phyloP scores from a whole-genome alignment of 2,888 invertebrate genomes.

The Erynnis tages region DNA sequence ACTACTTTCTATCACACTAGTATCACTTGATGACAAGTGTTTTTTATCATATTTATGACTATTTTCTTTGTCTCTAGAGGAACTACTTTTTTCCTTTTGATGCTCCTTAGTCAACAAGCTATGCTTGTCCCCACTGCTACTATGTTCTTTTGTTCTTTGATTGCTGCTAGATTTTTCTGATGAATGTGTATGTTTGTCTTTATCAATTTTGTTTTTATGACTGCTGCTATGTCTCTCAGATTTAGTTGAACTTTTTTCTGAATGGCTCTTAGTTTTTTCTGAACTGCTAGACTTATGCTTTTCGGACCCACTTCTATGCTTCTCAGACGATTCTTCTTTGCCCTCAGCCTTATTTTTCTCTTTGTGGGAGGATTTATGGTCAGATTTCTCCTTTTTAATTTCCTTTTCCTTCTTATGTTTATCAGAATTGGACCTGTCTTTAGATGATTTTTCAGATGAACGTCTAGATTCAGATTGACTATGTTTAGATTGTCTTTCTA shows the following conservation, averaged over 20 bases:
- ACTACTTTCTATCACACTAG: slow-evolving; percentile 48
- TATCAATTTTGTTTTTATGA: slow-evolving; percentile 34
- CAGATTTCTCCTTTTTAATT: slow-evolving; percentile 17
- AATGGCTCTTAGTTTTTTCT: slow-evolving; percentile 31
- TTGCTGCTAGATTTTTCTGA: slow-evolving; percentile 54
- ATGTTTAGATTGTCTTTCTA: slow-evolving; percentile 46
- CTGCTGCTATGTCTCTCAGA: slow-evolving; percentile 49
- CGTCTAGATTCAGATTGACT: slow-evolving; percentile 46
- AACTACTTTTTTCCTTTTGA: slow-evolving; percentile 59
- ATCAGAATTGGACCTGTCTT: slow-evolving; percentile 37
- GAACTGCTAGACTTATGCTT: slow-evolving; percentile 33
- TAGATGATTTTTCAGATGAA: slow-evolving; percentile 47
- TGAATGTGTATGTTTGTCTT: slow-evolving; percentile 49
- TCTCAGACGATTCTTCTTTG: slow-evolving; percentile 18
- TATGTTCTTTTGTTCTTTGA: slow-evolving; percentile 53
- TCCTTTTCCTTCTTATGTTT: slow-evolving; percentile 29
- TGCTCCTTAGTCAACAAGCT: slow-evolving; percentile 65
- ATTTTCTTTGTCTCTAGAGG: slow-evolving; percentile 64
- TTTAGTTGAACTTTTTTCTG: slow-evolving; percentile 43
- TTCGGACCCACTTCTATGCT: slow-evolving; percentile 32
- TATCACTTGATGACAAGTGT: slow-evolving; percentile 54
- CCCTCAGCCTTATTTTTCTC: slow-evolving; percentile 11
- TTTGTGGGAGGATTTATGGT: slow-evolving; percentile 14
- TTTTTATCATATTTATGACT: slow-evolving; percentile 63
- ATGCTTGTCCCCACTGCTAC: slow-evolving; percentile 60